Evolutionary conservation across 2,113 vertebrate species (phyloP), one percentile per base, ranked within the genome.

Genomic region (Neopipo cinnamomea): DNA sequence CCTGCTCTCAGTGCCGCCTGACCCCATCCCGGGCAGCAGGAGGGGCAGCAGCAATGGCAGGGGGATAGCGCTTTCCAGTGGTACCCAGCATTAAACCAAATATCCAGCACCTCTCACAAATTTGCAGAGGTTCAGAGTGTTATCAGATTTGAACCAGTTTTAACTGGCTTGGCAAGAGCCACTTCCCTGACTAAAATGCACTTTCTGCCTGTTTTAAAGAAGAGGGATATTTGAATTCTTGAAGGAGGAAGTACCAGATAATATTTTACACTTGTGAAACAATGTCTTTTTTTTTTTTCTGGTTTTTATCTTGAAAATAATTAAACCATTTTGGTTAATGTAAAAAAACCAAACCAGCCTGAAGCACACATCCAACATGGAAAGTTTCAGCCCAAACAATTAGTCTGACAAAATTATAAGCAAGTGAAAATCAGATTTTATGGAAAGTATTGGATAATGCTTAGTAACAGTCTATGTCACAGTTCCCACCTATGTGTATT

Each of bases 361-460:
- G 22, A 88, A 85, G 82, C 55, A 77, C 1, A 5, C 24, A 83
- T 76, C 59, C 81, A 83, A 3, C 0, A 0, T 83, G 46, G 59
- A 80, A 90, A 84, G 39, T 84, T 92, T 96, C 72, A 95, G 47
- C 44, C 65, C 52, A 75, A 66, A 88, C 72, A 90, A 63, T 88
- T 77, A 70, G 46, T 62, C 50, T 83, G 50, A 47, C 39, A 91
- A 88, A 94, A 85, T 70, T 47, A 41, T 50, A 90, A 90, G 59
- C 46, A 73, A 65, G 39, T 55, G 56, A 74, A 95, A 88, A 96
- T 80, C 8, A 7, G 19, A 52, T 81, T 58, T 77, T 89, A 44
- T 18, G 55, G 61, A 47, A 93, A 90, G 46, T 44, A 70, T 9
- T 93, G 50, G 52, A 52, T 88, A 86, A 84, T 50, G 59, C 67